phyloP scores from a whole-genome alignment of 2,888 invertebrate species.

The Craniophora ligustri region DNA sequence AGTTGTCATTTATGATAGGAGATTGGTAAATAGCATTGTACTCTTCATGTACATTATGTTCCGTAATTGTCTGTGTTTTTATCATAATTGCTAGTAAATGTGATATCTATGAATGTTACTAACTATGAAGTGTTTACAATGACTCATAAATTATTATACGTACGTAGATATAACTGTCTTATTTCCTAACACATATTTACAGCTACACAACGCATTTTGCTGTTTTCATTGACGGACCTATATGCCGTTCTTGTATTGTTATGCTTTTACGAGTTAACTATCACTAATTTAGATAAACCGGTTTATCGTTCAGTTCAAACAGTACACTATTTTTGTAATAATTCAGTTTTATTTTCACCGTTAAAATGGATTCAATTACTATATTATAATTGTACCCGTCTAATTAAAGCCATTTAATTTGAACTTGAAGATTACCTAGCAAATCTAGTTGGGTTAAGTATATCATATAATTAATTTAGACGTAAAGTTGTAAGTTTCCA shows the following conservation, averaged over 20 bases:
- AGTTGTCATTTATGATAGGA: constrained; percentile 23
- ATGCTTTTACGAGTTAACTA: no score
- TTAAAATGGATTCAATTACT: background rate
- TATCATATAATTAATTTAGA: no score
- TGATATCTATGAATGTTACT: constrained; percentile 6
- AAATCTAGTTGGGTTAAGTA: no score
- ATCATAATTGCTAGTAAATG: background rate
- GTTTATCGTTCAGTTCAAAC: no score
- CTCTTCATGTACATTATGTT: constrained; percentile 9
- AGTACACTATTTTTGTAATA: no score
- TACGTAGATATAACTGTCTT: background rate
- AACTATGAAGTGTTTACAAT: background rate
- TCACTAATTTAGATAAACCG: no score
- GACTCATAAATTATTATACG: background rate
- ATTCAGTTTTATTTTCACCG: background rate
- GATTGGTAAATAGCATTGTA: constrained; percentile 3
- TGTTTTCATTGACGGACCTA: background rate
- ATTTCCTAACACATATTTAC: background rate
- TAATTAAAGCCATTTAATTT: no score
- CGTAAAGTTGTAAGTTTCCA: no score
- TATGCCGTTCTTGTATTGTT: background rate
- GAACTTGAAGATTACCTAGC: no score
- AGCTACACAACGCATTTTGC: background rate
- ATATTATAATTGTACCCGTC: no score
- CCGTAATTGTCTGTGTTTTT: constrained; percentile 7